Percentiles rank a stretch among this genome's conserved stretches.
Conservation (phyloP, 2,113 vertebrate genomes). For the Atlantisia rogersi region DNA sequence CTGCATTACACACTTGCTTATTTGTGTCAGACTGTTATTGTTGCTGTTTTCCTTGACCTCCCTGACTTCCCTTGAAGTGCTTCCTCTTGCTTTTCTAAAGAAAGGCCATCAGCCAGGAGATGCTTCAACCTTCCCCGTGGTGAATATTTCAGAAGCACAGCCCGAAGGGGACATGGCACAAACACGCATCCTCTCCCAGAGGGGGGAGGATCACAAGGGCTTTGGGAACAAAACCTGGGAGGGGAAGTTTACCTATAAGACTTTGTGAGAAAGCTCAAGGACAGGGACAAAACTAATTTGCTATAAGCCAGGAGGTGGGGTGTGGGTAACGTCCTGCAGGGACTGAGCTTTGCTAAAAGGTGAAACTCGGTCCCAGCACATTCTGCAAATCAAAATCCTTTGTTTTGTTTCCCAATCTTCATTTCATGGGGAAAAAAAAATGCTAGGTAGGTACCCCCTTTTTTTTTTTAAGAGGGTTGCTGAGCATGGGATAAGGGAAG, state of each 20-base stretch:
- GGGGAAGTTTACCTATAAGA: neutral
- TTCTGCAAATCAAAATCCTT: neutral
- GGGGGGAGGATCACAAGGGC: neutral
- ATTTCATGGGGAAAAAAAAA: neutral
- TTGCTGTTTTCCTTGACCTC: neutral
- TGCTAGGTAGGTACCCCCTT: too few species aligned
- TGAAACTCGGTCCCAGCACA: neutral
- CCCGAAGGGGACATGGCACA: neutral
- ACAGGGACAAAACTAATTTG: neutral
- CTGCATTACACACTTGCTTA: neutral
- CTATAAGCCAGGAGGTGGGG: neutral
- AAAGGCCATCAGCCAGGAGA: neutral
- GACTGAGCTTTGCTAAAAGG: neutral
- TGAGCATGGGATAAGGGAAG: neutral
- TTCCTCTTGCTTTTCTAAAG: neutral
- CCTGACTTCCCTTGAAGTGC: neutral
- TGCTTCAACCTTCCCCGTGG: neutral
- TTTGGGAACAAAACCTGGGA: neutral
- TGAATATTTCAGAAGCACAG: neutral
- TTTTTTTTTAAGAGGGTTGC: neutral
- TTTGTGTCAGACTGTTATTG: neutral
- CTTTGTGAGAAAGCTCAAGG: neutral
- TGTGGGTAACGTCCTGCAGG: neutral
- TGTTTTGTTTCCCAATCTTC: neutral
- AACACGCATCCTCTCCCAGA: accelerated